A percentile compares a stretch with the other conserved stretches of the same genome.
phyloP scores from a whole-genome alignment of 2,797 vertebrate genomes.

The Smutsia temminckii region DNA sequence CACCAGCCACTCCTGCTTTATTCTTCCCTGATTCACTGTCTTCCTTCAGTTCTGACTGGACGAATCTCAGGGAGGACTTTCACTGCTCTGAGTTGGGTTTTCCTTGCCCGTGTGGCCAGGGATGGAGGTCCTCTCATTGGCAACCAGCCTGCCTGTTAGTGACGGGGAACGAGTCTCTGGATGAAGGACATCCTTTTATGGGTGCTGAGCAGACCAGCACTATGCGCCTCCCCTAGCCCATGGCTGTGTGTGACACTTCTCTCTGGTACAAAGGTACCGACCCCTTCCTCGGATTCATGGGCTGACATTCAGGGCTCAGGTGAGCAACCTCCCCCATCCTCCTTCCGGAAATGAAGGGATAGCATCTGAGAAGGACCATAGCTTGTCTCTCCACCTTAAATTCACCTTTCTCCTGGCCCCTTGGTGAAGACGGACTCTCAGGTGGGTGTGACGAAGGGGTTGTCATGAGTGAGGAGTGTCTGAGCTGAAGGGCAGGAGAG shows the following conservation, averaged over 20 bases:
- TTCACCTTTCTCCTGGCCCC: background rate
- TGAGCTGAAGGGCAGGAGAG: background rate
- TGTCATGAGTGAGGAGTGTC: background rate
- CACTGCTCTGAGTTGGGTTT: background rate
- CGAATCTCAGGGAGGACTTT: background rate
- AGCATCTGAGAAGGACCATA: accelerated
- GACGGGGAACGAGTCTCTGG: too few relatives aligned
- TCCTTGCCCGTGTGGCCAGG: accelerated
- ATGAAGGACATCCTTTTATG: background rate
- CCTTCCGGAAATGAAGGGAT: background rate
- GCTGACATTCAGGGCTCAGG: background rate
- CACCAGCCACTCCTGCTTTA: background rate
- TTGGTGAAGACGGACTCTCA: background rate
- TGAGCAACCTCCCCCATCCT: background rate
- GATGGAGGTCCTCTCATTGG: background rate
- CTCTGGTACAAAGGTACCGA: background rate
- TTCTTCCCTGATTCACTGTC: background rate
- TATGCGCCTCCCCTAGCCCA: accelerated
- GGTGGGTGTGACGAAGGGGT: background rate
- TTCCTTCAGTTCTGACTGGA: background rate
- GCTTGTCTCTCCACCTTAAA: background rate
- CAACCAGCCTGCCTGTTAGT: background rate
- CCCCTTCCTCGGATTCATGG: background rate
- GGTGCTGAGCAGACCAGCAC: background rate
- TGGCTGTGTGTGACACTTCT: accelerated